Base-by-base conservation (phyloP, 2,113 vertebrate genomes). In the Oxyura jamaicensis region DNA sequence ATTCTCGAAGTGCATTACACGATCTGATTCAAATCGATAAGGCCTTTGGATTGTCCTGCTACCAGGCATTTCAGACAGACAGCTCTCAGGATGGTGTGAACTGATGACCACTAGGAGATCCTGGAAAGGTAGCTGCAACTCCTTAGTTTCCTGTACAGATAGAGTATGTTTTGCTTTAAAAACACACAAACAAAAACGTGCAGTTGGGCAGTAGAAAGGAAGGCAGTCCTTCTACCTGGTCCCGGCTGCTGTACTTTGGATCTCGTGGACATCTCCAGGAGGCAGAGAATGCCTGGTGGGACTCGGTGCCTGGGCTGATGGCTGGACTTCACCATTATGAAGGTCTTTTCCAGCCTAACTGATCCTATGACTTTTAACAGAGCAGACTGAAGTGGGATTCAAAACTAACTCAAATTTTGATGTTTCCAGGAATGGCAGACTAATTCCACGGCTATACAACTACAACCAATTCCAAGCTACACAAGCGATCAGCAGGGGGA, bases 61-160 rank as follows among this genome's bases (percentile, higher is more conserved):
- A 44, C 19, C 17, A 60, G 60, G 76, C 25, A 67, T 52, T 29
- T 22, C 23, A 44, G 58, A 60, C 36, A 79, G 33, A 56, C 13
- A 60, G 21, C 14, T 11, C 1, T 35, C 62, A 79, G 56, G 0
- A 1, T 76, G 14, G 23, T 10, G 13, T 36, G 36, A 86, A 56
- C 0, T 1, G 50, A 74, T 16, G n/a, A 41, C 18, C 11, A 35
- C 26, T 21, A 11, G 35, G 0, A 56, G 48, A 53, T 35, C 36
- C 68, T 68, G 42, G 56, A 75, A 72, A 85, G 6, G 28, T 23
- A 41, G 6, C 31, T 90, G 13, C 41, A 58, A 42, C 12, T 68
- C 62, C 74, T 13, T 75, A 31, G 66, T 76, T 71, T 39, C 35
- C 60, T 83, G 17, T 1, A 67, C 68, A 78, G 63, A 74, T 33